Conservation (phyloP, 2,797 vertebrate species). For the Malurus splendens region DNA sequence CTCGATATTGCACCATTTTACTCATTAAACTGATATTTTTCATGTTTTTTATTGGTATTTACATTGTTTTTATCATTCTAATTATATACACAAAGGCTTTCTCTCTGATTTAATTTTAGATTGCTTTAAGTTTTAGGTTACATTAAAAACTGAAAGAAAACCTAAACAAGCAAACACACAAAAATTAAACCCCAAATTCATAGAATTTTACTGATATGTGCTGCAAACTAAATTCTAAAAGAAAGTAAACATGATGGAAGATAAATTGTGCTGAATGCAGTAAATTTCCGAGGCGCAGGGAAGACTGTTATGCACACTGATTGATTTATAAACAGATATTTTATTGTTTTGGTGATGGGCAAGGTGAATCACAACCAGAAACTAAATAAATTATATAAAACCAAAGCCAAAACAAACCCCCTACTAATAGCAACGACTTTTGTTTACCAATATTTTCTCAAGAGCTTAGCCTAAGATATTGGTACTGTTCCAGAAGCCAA, state of each 20-base stretch:
- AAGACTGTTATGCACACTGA: background rate
- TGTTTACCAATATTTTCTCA: background rate
- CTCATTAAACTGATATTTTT: background rate
- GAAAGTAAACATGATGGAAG: background rate
- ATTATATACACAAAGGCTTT: background rate
- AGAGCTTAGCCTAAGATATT: background rate
- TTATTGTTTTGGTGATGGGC: slow-evolving; percentile 61
- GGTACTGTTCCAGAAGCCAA: background rate
- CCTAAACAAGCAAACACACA: background rate
- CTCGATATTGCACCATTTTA: background rate
- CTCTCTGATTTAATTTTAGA: background rate
- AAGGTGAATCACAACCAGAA: slow-evolving; percentile 40
- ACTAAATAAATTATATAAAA: slow-evolving; percentile 61
- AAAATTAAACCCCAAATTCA: background rate
- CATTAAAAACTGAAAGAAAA: background rate
- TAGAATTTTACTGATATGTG: background rate
- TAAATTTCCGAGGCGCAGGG: background rate
- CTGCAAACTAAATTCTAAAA: background rate
- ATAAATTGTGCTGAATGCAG: background rate
- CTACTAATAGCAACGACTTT: slow-evolving; percentile 46
- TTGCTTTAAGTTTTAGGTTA: background rate
- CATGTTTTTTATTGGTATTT: background rate
- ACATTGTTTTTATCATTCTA: background rate
- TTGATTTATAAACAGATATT: slow-evolving; percentile 57
- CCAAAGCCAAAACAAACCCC: background rate